Base-by-base conservation (phyloP, 1,140 invertebrate species). In the Tetraneura akinire region DNA sequence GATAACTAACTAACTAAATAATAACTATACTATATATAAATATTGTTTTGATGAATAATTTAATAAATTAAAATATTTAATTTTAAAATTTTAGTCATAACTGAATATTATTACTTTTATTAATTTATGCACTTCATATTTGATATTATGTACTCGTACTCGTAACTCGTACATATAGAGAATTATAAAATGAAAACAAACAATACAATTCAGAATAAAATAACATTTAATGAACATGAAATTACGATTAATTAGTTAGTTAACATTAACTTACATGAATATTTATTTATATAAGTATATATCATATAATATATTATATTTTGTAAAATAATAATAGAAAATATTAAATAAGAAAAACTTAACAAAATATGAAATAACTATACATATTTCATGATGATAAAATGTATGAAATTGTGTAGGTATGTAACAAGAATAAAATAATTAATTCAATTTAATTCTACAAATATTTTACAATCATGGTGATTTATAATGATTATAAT, bases 161-260 rank as follows among this genome's bases (percentile, higher is more conserved):
- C n/a, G n/a, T n/a, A n/a, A n/a, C n/a, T n/a, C n/a, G n/a, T n/a
- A n/a, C n/a, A n/a, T n/a, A n/a, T n/a, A n/a, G n/a, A n/a, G n/a
- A n/a, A n/a, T n/a, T n/a, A 16, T 3, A 51, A 18, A 51, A n/a
- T 45, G 37, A 29, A 70, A 49, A 49, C 23, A n/a, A 21, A 71
- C 29, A 5, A n/a, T 47, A 1, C 64, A 68, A 42, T 37, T 55
- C 71, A 55, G 71, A 76, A 76, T 57, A 76, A 76, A 76, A 76
- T 76, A 76, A 76, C 32, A 57, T 76, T 76, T 76, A 76, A 55
- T 76, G 51, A 76, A 76, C 71, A 76, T 76, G n/a, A 57, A 76
- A 76, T 76, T 76, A 76, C 71, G 32, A 76, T 42, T 76, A 76
- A 26, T 76, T 57, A 76, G 71, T 14, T 57, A 76, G 51, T 51